Evolutionary conservation across 2,888 invertebrate species (phyloP).

Genomic region (Clunio marinus): DNA sequence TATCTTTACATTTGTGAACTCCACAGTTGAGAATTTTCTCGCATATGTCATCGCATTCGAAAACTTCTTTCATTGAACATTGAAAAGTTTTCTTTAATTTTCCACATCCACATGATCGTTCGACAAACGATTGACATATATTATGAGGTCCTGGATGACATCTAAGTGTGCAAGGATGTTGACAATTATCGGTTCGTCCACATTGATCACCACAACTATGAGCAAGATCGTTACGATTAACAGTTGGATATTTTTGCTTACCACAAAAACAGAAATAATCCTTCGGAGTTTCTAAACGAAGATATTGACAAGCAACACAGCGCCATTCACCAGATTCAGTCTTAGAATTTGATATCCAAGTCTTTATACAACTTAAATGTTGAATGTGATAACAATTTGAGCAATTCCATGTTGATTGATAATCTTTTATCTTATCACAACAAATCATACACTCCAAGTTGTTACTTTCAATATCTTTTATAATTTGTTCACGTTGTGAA

Average conservation of each 20-base stretch:
- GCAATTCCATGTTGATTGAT: slow-evolving; percentile 87
- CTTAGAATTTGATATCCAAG: slow-evolving; percentile 85
- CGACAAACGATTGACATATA: slow-evolving; percentile 73
- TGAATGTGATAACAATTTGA: slow-evolving; percentile 86
- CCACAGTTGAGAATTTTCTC: slow-evolving; percentile 70
- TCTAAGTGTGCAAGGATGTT: slow-evolving; percentile 69
- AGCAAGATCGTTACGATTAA: slow-evolving; percentile 71
- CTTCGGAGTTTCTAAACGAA: slow-evolving; percentile 65
- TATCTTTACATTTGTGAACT: slow-evolving; percentile 65
- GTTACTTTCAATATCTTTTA: slow-evolving; percentile 75
- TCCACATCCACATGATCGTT: slow-evolving; percentile 73
- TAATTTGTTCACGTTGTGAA: slow-evolving; percentile 78
- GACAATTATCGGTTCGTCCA: slow-evolving; percentile 55
- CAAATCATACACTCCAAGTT: slow-evolving; percentile 92
- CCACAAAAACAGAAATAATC: slow-evolving; percentile 91
- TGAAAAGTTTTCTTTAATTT: slow-evolving; percentile 63
- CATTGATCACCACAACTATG: slow-evolving; percentile 92
- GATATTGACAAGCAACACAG: slow-evolving; percentile 93
- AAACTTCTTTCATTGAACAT: slow-evolving; percentile 66
- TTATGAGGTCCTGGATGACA: slow-evolving; percentile 97
- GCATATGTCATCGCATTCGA: slow-evolving; percentile 73
- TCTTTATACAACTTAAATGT: slow-evolving; percentile 83
- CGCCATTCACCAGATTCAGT: slow-evolving; percentile 77
- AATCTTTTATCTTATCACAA: slow-evolving; percentile 77
- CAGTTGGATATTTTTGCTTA: slow-evolving; percentile 68